Evolutionary conservation across 2,113 vertebrate species (phyloP), one percentile per base, ranked within the genome.

Genomic region (Plotosus lineatus): DNA sequence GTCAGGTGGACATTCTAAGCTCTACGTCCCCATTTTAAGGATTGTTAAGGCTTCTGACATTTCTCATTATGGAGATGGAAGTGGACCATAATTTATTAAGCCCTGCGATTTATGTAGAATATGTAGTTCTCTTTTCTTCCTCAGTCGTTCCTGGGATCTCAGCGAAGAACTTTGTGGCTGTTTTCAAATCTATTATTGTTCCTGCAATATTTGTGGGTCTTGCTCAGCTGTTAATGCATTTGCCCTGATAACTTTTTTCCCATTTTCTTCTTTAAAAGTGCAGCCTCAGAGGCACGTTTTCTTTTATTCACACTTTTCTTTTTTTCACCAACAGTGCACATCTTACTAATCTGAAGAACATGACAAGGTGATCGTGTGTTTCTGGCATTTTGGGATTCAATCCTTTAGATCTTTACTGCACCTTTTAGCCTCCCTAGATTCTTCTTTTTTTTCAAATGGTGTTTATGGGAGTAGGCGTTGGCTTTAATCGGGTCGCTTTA

Each of bases 291-390:
- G 26, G 6, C 42, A 28, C 50, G 66, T 51, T 26, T 42, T 31
- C n/a, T 53, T 73, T 81, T 33, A 79, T 78, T 85, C 80, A 74
- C 82, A n/a, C 58, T 61, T 79, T 63, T 63, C 58, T 55, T 58
- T 82, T 33, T 86, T 95, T 71, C 85, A 93, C 73, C 90, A 23
- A 95, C 94, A 96, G 95, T 90, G 89, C 88, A 89, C 94, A 94
- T 89, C 92, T 94, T 89, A 92, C 92, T 89, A 89, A 93, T 88
- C 89, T 95, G 94, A 96, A 92, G 95, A 95, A 90, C 90, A 93
- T 91, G 85, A 91, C 90, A 93, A 96, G 95, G 95, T 96, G 94
- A 95, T 80, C 88, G 68, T 90, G 72, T 88, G 82, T 72, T 77
- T 92, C 82, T 63, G 92, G 89, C 89, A 85, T 26, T 82, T 65